A percentile compares a stretch with the other conserved stretches of the same genome.
Conservation (phyloP, 1,140 invertebrate genomes). For the Adoxophyes honmai region DNA sequence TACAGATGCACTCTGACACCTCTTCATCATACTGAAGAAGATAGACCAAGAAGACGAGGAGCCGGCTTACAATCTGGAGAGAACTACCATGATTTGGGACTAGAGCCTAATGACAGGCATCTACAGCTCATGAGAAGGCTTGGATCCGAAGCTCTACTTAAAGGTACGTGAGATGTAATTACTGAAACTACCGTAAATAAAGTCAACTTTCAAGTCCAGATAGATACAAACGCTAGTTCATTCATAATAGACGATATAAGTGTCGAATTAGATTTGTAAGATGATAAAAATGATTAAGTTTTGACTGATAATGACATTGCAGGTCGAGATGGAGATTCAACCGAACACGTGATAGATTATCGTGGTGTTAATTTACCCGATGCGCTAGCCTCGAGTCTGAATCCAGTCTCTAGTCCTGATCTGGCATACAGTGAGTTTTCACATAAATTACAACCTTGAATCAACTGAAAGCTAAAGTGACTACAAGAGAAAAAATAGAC, state of each 20-base stretch:
- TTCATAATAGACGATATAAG: too few relatives aligned
- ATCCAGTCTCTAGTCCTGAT: slow-evolving; percentile 37
- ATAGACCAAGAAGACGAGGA: slow-evolving; percentile 42
- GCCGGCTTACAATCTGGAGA: slow-evolving; percentile 62
- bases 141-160: slow-evolving; percentile 57
- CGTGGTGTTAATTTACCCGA: slow-evolving; percentile 51
- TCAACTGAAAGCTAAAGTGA: too few relatives aligned
- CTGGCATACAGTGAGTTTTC: slow-evolving; percentile 45
- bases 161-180: slow-evolving; percentile 37
- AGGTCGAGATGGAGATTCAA: slow-evolving; percentile 65
- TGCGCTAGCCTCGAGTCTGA: slow-evolving; percentile 41
- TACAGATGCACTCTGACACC: slow-evolving; percentile 52
- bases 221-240: too few relatives aligned
- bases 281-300: background rate
- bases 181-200: too few relatives aligned
- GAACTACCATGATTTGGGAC: slow-evolving; percentile 60
- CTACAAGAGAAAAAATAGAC: too few relatives aligned
- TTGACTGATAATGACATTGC: background rate
- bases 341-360: slow-evolving; percentile 66
- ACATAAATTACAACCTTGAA: background rate
- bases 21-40: slow-evolving; percentile 50
- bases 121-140: slow-evolving; percentile 54
- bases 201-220: too few relatives aligned
- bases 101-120: slow-evolving; percentile 57
- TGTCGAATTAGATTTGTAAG: too few relatives aligned